Evolutionary conservation across 2,888 invertebrate species (phyloP).

Genomic region (Hemistola chrysoprasaria): DNA sequence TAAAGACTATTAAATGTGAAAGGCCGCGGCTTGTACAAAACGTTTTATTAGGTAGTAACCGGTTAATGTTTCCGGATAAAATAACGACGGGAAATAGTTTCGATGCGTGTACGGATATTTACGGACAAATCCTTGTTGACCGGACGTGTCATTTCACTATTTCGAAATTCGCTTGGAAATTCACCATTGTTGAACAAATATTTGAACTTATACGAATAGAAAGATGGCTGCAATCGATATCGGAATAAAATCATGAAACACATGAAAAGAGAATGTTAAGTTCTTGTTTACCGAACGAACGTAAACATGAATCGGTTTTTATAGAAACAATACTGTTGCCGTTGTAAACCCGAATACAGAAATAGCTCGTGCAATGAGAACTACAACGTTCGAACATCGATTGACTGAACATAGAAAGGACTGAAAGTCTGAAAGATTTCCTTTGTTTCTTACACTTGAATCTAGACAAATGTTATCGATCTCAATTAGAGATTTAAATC

Average conservation of each 20-base stretch:
- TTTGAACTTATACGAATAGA: too few relatives aligned
- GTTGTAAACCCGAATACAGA: conserved; percentile 19
- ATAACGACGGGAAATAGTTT: conserved; percentile 13
- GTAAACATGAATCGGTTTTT: conserved; percentile 5
- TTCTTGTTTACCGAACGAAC: not conserved
- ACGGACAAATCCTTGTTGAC: conserved; percentile 7
- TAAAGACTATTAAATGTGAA: conserved; percentile 13
- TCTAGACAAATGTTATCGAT: too few relatives aligned
- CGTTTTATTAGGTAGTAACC: conserved; percentile 16
- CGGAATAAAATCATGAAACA: conserved; percentile 5
- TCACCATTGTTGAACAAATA: conserved; percentile 13
- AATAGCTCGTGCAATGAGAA: conserved; percentile 16
- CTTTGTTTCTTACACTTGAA: conserved; percentile 18
- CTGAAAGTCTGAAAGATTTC: too few relatives aligned
- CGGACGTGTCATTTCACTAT: conserved; percentile 19
- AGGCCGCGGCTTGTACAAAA: conserved; percentile 16
- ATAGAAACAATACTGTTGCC: conserved; percentile 11
- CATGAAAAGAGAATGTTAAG: not conserved
- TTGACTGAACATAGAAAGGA: too few relatives aligned
- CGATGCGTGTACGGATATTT: conserved; percentile 14
- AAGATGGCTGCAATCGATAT: not conserved
- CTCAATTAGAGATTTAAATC: too few relatives aligned
- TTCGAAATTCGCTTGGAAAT: too few relatives aligned
- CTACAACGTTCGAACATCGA: conserved; percentile 12
- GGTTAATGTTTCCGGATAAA: conserved; percentile 20